Evolutionary conservation across 2,113 vertebrate species (phyloP), one percentile per base, ranked within the genome.

Genomic region (Campylomormyrus tamandua): DNA sequence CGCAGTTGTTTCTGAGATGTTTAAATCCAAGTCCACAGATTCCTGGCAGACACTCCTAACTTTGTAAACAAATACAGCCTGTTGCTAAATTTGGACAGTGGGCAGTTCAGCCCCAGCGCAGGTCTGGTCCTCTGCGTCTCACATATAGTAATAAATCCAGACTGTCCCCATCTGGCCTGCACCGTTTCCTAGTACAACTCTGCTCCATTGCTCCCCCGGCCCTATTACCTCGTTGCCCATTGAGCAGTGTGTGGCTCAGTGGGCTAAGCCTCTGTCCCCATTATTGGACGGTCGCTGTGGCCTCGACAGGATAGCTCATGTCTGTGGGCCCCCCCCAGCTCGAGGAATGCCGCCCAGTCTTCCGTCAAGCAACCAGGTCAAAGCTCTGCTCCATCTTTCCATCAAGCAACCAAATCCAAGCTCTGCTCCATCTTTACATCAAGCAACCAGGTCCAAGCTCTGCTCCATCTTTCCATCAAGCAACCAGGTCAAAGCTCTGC

Each of bases 21-120:
- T 80, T 80, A 80, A 80, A 80, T 80, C 74, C 74, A 80, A 80
- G 74, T 80, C 74, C 74, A 80, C 31, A 80, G 35, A 80, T 80
- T 80, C 74, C 74, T 80, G 74, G 74, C 74, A 80, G 74, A 42
- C 74, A 7, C 74, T 39, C 35, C 74, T 42, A 80, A 21, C 74
- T 42, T 80, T 80, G 74, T 80, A 80, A 80, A 80, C 74, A 80
- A 80, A 80, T 80, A 80, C 15, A 80, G 74, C 62, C 62, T 70
- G 62, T 70, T 70, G 62, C 35, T 80, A 80, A 80, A 80, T 80
- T 80, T 80, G 74, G 74, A 15, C 35, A 19, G 35, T 80, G 74
- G 74, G 74, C 35, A 80, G 74, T 80, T 39, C 74, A 42, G 35
- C 74, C 35, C 35, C 35, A 1, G 35, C 6, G 39, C 74, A 80